A percentile compares a stretch with the other conserved stretches of the same genome.
Conservation (phyloP, 2,888 invertebrate species). For the Drosophila paranaensis region DNA sequence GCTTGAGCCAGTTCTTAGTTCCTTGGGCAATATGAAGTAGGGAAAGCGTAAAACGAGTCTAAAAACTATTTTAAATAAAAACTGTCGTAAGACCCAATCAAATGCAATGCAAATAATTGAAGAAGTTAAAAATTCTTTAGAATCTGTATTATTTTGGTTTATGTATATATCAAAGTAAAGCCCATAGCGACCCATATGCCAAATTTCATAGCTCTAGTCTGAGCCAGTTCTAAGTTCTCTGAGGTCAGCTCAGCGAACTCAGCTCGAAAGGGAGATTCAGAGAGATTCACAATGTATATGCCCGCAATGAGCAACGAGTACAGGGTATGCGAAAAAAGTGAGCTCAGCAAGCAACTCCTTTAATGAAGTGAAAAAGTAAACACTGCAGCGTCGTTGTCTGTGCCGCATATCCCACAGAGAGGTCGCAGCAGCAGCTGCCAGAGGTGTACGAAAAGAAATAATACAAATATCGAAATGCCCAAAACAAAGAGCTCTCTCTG, state of each 20-base stretch:
- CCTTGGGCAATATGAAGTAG: neutral
- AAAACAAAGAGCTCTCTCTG: neutral
- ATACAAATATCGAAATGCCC: conserved; percentile 27
- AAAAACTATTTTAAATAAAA: neutral
- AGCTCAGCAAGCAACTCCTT: conserved; percentile 57
- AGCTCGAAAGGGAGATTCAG: too few species aligned
- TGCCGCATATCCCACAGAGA: conserved; percentile 50
- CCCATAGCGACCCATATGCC: neutral
- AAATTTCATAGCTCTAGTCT: neutral
- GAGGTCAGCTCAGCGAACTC: neutral
- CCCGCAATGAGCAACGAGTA: neutral
- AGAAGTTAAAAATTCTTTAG: accelerated
- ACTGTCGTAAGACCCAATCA: accelerated
- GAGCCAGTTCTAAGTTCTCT: neutral
- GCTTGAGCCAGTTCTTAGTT: neutral
- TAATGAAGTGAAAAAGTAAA: conserved; percentile 78
- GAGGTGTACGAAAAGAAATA: conserved; percentile 21
- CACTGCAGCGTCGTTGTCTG: conserved; percentile 39
- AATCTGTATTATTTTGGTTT: neutral
- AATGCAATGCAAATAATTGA: neutral
- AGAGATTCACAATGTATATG: neutral
- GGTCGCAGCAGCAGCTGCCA: conserved; percentile 30
- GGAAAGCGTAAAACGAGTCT: neutral
- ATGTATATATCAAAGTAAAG: too few species aligned
- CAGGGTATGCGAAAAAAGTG: conserved; percentile 17